These are phyloP conservation scores for Dasysyrphus albostriatus DNA, from an alignment of 2,888 invertebrate species.

Conservation along the genomic window DNA sequence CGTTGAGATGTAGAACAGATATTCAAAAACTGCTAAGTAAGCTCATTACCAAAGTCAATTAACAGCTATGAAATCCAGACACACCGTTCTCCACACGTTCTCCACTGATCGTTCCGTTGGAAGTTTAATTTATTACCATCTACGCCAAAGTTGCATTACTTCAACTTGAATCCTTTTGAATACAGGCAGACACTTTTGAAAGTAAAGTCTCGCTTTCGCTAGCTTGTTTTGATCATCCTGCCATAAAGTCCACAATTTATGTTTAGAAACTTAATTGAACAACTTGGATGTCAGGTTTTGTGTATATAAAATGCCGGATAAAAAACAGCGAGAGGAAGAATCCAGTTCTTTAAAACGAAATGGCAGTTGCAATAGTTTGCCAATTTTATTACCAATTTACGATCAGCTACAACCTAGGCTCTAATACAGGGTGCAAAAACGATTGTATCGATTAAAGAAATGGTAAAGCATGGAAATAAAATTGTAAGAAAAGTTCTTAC, in stretches of 20 bases:
- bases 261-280: constrained; percentile 70
- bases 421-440: background rate
- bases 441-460: constrained; percentile 50
- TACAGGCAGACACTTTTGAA: constrained; percentile 36
- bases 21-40: constrained; percentile 47
- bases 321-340: background rate
- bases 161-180: background rate
- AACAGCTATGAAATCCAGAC: constrained; percentile 43
- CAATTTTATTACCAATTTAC: constrained; percentile 70
- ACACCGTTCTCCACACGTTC: background rate
- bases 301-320: background rate
- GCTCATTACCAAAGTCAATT: constrained; percentile 45
- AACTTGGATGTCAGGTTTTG: constrained; percentile 13
- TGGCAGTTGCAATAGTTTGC: constrained; percentile 31
- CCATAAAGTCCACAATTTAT: constrained; percentile 73
- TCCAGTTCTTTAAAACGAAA: constrained; percentile 48
- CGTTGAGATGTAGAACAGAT: constrained; percentile 23
- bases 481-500: background rate
- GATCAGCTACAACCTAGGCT: constrained; percentile 30
- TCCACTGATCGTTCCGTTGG: background rate
- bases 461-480: constrained; percentile 28
- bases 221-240: constrained; percentile 31
- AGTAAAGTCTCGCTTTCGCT: constrained; percentile 64
- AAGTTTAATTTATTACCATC: constrained; percentile 43
- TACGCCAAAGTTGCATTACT: background rate